Conservation (phyloP, 2,797 vertebrate genomes). For the Parambassis ranga region DNA sequence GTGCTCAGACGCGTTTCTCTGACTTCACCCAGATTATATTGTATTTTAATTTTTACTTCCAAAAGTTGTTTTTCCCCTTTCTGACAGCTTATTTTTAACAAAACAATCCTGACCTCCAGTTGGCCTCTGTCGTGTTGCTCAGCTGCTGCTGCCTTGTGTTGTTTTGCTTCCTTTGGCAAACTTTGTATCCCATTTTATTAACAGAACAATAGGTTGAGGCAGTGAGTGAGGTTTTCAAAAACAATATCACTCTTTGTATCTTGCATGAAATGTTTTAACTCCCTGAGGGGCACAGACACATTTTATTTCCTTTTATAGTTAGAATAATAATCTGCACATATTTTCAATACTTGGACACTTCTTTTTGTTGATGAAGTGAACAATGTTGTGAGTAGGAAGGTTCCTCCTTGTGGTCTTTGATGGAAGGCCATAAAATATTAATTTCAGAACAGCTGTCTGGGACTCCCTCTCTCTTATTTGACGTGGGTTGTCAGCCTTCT, state of each 20-base stretch:
- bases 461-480: constrained; percentile 67
- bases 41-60: neutral
- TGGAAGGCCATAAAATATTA: constrained; percentile 75
- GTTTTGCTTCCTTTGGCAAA: constrained; percentile 1
- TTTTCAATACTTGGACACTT: neutral
- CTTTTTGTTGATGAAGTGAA: constrained; percentile 46
- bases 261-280: constrained; percentile 32
- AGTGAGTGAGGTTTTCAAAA: constrained; percentile 2
- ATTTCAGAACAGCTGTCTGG: constrained; percentile 73
- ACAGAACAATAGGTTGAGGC: constrained; percentile 11
- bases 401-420: constrained; percentile 60
- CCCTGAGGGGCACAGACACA: constrained; percentile 29
- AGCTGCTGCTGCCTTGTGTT: neutral
- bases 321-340: constrained; percentile 38
- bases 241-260: constrained; percentile 30
- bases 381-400: constrained; percentile 13
- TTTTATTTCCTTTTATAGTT: constrained; percentile 48
- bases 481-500: constrained; percentile 63
- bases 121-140: constrained; percentile 3
- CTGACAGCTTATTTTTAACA: neutral
- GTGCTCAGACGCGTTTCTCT: neutral
- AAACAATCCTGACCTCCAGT: constrained; percentile 17
- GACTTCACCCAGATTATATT: neutral
- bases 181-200: neutral
- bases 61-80: neutral